These are phyloP conservation scores for Acanthosepion esculentum DNA, from an alignment of 2,888 invertebrate species.

Conservation along the genomic window DNA sequence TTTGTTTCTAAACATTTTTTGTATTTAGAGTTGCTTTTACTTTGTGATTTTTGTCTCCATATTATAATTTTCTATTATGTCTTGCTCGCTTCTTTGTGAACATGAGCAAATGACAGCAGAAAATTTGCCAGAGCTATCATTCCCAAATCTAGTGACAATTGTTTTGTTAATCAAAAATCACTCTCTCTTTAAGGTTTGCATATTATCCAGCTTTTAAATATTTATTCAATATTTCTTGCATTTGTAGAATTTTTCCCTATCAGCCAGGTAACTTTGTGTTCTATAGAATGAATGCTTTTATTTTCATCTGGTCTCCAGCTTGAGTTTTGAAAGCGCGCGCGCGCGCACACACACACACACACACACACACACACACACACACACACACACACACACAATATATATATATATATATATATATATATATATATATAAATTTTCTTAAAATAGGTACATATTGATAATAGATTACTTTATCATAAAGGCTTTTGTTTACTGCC, in stretches of 20 bases:
- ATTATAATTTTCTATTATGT: neutral
- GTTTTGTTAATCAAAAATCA: neutral
- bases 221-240: neutral
- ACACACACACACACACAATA: no score
- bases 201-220: neutral
- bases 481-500: no score
- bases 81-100: neutral
- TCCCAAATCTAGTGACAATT: neutral
- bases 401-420: no score
- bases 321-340: no score
- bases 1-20: neutral
- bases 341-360: no score
- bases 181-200: neutral
- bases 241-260: neutral
- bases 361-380: no score
- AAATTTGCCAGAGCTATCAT: neutral
- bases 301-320: no score
- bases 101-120: neutral
- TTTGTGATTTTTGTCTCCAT: neutral
- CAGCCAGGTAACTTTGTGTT: no score
- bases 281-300: no score
- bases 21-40: neutral
- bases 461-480: no score
- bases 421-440: no score
- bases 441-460: no score